Conservation (phyloP, 2,113 vertebrate species). For the Nothoprocta pentlandii region DNA sequence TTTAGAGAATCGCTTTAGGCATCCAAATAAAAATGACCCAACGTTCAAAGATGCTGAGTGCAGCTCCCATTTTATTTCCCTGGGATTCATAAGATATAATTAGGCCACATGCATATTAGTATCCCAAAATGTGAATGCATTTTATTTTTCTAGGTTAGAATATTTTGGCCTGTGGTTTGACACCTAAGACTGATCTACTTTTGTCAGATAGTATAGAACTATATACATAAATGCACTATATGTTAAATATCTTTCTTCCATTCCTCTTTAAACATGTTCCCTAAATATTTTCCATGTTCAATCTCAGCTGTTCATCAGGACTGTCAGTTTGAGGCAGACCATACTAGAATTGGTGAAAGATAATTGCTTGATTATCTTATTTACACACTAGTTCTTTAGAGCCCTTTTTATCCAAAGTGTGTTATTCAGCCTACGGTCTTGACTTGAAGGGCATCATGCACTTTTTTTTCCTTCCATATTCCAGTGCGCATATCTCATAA, state of each 20-base stretch:
- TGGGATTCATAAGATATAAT: conserved; percentile 2
- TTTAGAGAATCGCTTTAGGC: background rate
- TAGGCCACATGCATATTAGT: background rate
- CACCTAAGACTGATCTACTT: background rate
- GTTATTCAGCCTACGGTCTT: conserved; percentile 66
- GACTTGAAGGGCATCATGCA: conserved; percentile 20
- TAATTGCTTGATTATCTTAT: conserved; percentile 44
- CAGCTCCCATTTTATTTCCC: background rate
- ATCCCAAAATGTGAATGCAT: background rate
- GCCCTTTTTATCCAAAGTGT: conserved; percentile 46
- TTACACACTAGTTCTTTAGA: conserved; percentile 49
- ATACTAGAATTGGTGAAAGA: conserved; percentile 10
- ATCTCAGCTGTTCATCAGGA: conserved; percentile 25
- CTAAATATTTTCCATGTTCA: background rate
- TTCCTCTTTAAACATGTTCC: background rate
- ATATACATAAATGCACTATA: background rate
- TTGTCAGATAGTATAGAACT: background rate
- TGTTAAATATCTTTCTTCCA: background rate
- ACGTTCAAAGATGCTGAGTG: conserved; percentile 1
- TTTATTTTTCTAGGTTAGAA: conserved; percentile 46
- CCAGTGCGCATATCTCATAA: background rate
- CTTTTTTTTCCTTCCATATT: background rate
- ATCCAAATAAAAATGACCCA: background rate
- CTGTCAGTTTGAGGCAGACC: conserved; percentile 28
- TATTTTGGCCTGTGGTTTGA: conserved; percentile 29